phyloP scores from a whole-genome alignment of 2,888 invertebrate species.

The Nineta flava region DNA sequence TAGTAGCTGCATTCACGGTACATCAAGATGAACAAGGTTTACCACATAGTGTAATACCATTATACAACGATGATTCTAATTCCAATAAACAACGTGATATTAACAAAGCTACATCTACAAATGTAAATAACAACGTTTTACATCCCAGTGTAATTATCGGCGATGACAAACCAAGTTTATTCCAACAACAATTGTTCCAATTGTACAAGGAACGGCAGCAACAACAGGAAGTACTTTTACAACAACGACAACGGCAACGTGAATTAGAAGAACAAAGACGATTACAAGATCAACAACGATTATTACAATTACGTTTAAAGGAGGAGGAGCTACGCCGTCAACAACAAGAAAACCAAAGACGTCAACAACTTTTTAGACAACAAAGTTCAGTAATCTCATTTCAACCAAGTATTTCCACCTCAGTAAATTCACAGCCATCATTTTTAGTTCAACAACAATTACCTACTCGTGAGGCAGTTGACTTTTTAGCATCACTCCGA shows the following conservation, averaged over 20 bases:
- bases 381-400: conserved; percentile 22
- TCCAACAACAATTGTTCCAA: conserved; percentile 26
- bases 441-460: conserved; percentile 21
- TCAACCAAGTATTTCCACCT: conserved; percentile 19
- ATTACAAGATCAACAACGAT: conserved; percentile 14
- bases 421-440: conserved; percentile 5
- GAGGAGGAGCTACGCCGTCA: conserved; percentile 16
- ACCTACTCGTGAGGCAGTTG: conserved; percentile 38
- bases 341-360: conserved; percentile 11
- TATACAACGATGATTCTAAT: conserved; percentile 31
- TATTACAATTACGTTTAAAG: conserved; percentile 10
- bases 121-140: neutral
- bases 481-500: conserved; percentile 23
- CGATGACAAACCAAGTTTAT: conserved; percentile 1
- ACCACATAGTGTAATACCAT: conserved; percentile 65
- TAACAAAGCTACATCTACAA: conserved; percentile 8
- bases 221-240: conserved; percentile 18
- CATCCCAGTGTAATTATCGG: conserved; percentile 3
- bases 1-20: conserved; percentile 73
- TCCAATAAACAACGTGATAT: conserved; percentile 10
- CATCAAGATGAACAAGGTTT: conserved; percentile 64
- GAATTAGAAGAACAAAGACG: conserved; percentile 27
- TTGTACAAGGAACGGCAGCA: conserved; percentile 24
- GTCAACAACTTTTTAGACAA: conserved; percentile 18
- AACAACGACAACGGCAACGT: conserved; percentile 51